phyloP scores from a whole-genome alignment of 2,113 vertebrate species.

The Myiopsitta monachus region DNA sequence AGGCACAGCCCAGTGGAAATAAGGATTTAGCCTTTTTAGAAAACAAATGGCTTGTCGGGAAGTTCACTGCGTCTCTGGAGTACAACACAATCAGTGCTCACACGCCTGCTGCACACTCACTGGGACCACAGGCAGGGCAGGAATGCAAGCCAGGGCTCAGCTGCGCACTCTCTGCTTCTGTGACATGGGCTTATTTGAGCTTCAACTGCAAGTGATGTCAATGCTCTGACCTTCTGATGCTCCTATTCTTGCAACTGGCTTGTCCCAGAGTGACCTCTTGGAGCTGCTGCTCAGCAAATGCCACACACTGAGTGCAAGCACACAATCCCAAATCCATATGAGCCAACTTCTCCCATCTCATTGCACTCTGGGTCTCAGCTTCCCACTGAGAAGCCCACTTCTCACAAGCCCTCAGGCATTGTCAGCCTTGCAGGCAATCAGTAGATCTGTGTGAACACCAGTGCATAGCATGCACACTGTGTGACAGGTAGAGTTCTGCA shows the following conservation, averaged over 20 bases:
- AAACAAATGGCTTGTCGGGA: background rate
- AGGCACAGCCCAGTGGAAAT: background rate
- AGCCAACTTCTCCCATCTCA: background rate
- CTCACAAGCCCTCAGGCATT: background rate
- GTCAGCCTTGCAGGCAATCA: background rate
- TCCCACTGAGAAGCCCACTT: no score
- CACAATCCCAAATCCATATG: background rate
- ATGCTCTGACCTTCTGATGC: background rate
- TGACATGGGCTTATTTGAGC: background rate
- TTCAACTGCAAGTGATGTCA: background rate
- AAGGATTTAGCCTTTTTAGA: background rate
- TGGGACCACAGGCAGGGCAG: background rate
- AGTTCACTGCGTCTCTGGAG: background rate
- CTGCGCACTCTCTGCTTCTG: background rate
- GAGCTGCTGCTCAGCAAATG: background rate
- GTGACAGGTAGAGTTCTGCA: background rate
- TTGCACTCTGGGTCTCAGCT: background rate
- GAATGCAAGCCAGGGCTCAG: background rate
- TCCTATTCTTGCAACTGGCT: background rate
- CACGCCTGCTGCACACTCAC: background rate
- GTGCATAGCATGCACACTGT: fast-evolving
- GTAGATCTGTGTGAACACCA: background rate
- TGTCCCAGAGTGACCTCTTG: background rate
- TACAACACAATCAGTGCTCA: background rate
- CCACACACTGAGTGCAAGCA: background rate